phyloP scores from a whole-genome alignment of 23 tunicate genomes.

The Trididemnum miniatum region DNA sequence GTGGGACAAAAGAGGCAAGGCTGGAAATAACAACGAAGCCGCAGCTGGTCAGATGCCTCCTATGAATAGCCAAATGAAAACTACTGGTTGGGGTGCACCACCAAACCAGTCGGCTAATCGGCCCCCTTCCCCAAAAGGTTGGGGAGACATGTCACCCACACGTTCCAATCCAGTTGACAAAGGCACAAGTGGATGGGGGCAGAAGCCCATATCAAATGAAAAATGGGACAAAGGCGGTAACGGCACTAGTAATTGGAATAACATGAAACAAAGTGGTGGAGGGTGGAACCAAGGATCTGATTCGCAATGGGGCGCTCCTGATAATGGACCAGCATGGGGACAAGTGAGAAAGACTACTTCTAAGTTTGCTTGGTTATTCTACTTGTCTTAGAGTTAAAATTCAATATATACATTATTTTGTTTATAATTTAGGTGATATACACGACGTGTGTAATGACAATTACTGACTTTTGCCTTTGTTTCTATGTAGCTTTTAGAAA shows the following conservation, averaged over 20 bases:
- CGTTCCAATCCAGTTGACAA: constrained; percentile 39
- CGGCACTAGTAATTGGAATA: constrained; percentile 47
- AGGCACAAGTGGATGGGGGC: constrained; percentile 69
- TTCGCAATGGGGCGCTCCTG: constrained; percentile 69
- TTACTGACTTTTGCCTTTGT: too few species aligned
- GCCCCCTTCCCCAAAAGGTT: constrained; percentile 62
- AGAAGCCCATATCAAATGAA: constrained; percentile 28
- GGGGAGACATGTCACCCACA: constrained; percentile 74
- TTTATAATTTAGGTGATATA: too few species aligned
- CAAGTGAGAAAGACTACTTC: background rate
- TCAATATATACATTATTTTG: too few species aligned
- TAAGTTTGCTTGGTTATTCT: too few species aligned
- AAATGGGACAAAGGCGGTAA: constrained; percentile 37
- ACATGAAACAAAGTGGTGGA: constrained; percentile 19
- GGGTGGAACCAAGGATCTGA: constrained; percentile 59
- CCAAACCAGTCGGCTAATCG: constrained; percentile 43
- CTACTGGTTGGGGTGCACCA: constrained; percentile 84
- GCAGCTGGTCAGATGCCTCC: constrained; percentile 40
- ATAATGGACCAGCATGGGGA: constrained; percentile 49
- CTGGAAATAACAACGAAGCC: background rate
- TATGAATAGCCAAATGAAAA: background rate
- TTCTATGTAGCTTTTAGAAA: too few species aligned
- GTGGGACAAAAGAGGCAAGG: constrained; percentile 76
- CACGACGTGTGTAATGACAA: too few species aligned
- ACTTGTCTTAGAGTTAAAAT: too few species aligned